Conservation (phyloP, 2,888 invertebrate species). For the Parapristionchus giblindavisi region DNA sequence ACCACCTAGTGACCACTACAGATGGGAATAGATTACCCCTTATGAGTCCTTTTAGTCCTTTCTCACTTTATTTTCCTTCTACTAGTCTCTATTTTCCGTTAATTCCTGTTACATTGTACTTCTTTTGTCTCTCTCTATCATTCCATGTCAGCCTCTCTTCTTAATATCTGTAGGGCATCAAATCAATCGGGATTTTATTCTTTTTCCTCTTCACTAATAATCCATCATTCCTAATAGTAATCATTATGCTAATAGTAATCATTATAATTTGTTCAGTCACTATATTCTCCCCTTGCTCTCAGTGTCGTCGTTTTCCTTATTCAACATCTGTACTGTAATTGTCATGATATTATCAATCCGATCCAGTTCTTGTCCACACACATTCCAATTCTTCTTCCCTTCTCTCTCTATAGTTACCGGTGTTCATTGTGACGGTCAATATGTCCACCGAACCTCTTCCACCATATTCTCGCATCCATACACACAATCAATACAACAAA, state of each 20-base stretch:
- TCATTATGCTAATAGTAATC: too few species aligned
- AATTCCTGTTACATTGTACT: not conserved
- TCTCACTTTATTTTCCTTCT: not conserved
- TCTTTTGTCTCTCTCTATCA: not conserved
- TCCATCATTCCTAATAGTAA: not conserved
- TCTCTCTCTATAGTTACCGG: conserved; percentile 25
- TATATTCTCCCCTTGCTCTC: too few species aligned
- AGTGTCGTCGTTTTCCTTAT: too few species aligned
- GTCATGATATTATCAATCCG: conserved; percentile 15
- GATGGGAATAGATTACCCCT: conserved; percentile 10
- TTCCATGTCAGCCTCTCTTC: too few species aligned
- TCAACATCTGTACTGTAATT: too few species aligned
- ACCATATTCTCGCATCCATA: not conserved
- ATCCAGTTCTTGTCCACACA: too few species aligned
- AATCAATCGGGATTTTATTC: too few species aligned
- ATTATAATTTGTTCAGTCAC: too few species aligned
- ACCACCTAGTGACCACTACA: conserved; percentile 27
- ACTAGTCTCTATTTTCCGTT: not conserved
- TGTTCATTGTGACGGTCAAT: conserved; percentile 29
- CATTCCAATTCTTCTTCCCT: too few species aligned
- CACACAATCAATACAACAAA: not conserved
- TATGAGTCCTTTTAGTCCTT: not conserved
- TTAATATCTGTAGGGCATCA: too few species aligned
- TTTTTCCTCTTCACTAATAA: too few species aligned
- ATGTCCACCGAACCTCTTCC: not conserved